Percentiles rank a stretch among this genome's conserved stretches.
phyloP scores from a whole-genome alignment of 1,140 invertebrate species.

The Drosophila simulans region DNA sequence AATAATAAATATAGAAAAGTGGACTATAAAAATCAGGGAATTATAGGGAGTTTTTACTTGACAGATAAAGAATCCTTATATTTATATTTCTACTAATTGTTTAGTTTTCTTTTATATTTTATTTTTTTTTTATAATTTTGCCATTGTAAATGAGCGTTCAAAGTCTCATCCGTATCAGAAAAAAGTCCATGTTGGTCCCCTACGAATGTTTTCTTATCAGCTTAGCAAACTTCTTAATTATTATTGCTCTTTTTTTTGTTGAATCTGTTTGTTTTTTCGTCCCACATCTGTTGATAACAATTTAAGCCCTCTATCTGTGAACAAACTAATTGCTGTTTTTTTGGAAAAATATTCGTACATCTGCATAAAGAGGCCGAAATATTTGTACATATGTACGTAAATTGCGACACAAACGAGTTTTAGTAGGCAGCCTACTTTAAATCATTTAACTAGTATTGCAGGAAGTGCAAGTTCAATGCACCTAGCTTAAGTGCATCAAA shows the following conservation, averaged over 20 bases:
- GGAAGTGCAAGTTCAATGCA: neutral
- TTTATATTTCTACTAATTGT: no score
- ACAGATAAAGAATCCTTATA: neutral
- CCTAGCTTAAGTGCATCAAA: neutral
- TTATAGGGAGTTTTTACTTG: no score
- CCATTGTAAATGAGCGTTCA: slow-evolving; percentile 5
- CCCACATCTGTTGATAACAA: slow-evolving; percentile 20
- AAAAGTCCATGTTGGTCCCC: slow-evolving; percentile 11
- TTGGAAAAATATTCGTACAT: neutral
- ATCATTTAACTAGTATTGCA: neutral
- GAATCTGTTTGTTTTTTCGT: slow-evolving; percentile 16
- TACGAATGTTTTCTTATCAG: slow-evolving; percentile 30
- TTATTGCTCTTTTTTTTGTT: slow-evolving; percentile 13
- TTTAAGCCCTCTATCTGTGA: slow-evolving; percentile 23
- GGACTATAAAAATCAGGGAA: no score
- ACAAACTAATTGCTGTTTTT: neutral
- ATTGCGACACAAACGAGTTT: slow-evolving; percentile 51
- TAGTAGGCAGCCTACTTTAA: neutral
- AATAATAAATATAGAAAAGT: no score
- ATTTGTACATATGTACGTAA: slow-evolving; percentile 24
- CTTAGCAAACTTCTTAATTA: slow-evolving; percentile 19
- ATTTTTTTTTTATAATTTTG: neutral
- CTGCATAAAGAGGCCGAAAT: neutral
- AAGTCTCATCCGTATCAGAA: slow-evolving; percentile 26
- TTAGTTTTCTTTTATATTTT: no score